Percentiles rank a stretch among this genome's conserved stretches.
These are phyloP conservation scores for Indicator maculatus DNA, from an alignment of 2,113 vertebrate species.

Conservation along the genomic window DNA sequence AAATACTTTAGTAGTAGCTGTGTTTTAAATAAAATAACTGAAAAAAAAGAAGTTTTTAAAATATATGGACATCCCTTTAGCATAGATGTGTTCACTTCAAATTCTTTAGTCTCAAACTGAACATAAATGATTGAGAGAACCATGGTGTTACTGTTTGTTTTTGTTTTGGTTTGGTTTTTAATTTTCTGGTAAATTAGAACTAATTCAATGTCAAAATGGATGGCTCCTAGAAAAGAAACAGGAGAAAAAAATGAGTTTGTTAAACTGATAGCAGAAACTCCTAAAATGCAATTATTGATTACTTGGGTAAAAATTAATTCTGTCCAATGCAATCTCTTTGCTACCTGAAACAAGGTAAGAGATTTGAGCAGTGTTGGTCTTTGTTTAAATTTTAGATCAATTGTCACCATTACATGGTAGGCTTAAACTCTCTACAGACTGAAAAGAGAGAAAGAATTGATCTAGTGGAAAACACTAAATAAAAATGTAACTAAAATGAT, in stretches of 20 bases:
- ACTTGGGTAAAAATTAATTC: not conserved
- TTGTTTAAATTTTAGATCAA: not conserved
- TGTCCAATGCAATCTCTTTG: not conserved
- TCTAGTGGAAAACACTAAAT: not conserved
- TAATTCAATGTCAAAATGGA: not conserved
- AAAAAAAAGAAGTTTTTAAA: not conserved
- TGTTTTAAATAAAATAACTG: not conserved
- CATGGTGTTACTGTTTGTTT: not conserved
- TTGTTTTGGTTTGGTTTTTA: not conserved
- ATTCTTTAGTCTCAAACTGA: not conserved
- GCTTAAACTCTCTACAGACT: not conserved
- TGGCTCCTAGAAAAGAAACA: not conserved
- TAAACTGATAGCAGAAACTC: not conserved
- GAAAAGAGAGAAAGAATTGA: not conserved
- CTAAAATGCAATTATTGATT: not conserved
- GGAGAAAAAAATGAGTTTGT: not conserved
- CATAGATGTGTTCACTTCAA: not conserved
- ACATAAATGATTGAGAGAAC: not conserved
- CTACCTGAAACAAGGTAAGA: not conserved
- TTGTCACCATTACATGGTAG: not conserved
- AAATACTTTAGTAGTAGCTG: not conserved
- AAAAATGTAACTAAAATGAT: conserved; percentile 23
- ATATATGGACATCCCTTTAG: not conserved
- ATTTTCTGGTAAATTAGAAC: not conserved
- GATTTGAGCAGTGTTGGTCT: not conserved